Base-by-base conservation (phyloP, 1,140 invertebrate genomes). In the Habropoda laboriosa region DNA sequence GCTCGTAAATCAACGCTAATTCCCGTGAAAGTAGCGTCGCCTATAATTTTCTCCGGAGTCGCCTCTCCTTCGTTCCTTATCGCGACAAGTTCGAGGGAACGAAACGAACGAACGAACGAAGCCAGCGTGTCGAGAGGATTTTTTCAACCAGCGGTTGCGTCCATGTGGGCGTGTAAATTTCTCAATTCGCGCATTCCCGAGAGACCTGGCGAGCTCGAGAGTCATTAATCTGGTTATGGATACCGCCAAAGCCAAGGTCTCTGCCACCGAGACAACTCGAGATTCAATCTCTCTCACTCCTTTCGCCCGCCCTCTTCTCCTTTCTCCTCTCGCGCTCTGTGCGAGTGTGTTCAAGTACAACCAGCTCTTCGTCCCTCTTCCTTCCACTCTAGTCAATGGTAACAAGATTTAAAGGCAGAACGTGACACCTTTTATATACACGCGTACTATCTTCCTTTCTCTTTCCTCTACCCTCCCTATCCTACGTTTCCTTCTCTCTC, bases 161-260 rank as follows among this genome's bases (percentile, higher is more conserved):
- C 27, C 45, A 1, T 21, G 40, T 38, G 57, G 18, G 47, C 55
- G 55, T 53, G 51, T 16, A 64, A 38, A 60, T 71, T 76, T 68
- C 74, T 58, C 74, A 61, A 71, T 78, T 78, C 67, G 35, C 57
- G 63, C 47, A 63, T 75, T 57, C 53, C 21, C 58, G 24, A 64
- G 64, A 51, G 51, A 53, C 71, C 64, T 42, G 32, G 53, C 58
- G 21, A 16, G 55, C 32, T 57, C 27, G 13, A 45, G 53, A 61
- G 77, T 81, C 78, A 82, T 88, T 88, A 88, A 88, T 88, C 79
- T 81, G 74, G 77, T 81, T 87, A 81, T 81, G 78, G 75, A 73
- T 55, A 79, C 87, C 85, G 82, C 79, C 85, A 88, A 83, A 88
- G 85, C 85, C 87, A 87, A 88, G 87, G 86, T 88, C 80, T 70